phyloP scores from a whole-genome alignment of 2,113 vertebrate genomes.

The Herpailurus yagouaroundi region DNA sequence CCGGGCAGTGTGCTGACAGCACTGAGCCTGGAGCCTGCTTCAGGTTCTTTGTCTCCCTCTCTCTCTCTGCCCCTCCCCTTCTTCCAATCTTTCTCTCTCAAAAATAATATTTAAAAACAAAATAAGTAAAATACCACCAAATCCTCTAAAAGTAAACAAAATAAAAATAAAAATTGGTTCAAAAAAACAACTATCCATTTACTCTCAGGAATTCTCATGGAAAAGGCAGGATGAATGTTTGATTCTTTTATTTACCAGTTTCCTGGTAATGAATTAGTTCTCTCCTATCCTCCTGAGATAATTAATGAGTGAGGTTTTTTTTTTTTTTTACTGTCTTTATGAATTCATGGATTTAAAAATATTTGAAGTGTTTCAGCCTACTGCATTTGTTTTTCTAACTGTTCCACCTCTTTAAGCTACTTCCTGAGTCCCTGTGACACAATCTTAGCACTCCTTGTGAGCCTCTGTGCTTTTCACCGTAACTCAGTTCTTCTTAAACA shows the following conservation, averaged over 20 bases:
- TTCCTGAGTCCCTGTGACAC: not conserved
- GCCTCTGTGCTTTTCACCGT: not conserved
- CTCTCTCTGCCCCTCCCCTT: no score
- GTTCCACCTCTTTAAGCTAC: not conserved
- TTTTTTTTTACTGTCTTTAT: not conserved
- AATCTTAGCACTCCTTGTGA: not conserved
- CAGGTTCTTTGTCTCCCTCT: no score
- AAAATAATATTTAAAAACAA: no score
- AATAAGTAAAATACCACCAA: no score
- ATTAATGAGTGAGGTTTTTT: not conserved
- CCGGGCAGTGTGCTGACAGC: no score
- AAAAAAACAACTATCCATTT: not conserved
- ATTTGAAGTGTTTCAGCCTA: not conserved
- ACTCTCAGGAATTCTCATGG: not conserved
- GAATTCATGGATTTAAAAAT: slow-evolving; percentile 1
- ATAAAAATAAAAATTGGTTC: not conserved
- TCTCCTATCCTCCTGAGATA: not conserved
- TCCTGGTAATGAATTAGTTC: not conserved
- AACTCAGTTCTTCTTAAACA: not conserved
- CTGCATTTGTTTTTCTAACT: not conserved
- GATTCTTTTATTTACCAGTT: not conserved
- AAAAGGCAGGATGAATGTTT: not conserved
- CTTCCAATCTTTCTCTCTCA: no score
- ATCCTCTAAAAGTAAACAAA: no score
- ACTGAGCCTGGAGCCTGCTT: no score